Base-by-base conservation (phyloP, 2,113 vertebrate genomes). In the Rhineura floridana region DNA sequence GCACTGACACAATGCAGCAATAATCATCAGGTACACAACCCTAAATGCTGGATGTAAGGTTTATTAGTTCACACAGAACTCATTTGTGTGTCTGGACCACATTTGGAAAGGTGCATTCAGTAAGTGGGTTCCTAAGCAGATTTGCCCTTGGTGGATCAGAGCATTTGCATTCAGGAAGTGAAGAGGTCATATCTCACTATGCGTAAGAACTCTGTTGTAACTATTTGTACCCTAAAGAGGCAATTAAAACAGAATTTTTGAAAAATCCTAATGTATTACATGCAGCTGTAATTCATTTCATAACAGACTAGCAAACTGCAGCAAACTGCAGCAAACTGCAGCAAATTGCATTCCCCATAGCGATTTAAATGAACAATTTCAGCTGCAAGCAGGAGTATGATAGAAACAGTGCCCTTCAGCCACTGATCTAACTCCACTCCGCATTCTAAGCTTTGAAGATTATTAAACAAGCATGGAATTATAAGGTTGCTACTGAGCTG, bases 341-440 rank as follows among this genome's bases (percentile, higher is more conserved):
- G 15, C 39, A 83, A 85, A 36, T 8, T 46, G 25, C 1, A 0
- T 33, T 42, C 84, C 33, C 75, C 25, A 48, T 69, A 28, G 77
- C n/a, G 85, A 13, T 83, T 87, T 83, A 83, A 90, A 90, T 83
- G 80, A 82, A 83, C 80, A 59, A 83, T 86, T 86, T 83, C 89
- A 46, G n/a, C 3, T 69, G 52, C 90, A 90, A 0, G 0, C 25
- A 9, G 85, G 62, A 19, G 4, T 42, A 3, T 70, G 80, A 86
- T 67, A 46, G 62, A 23, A 21, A 44, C n/a, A 46, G 1, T 36
- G 2, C 15, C 67, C n/a, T 87, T 91, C 84, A 62, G 88, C 10
- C 6, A 70, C 9, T 78, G 59, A 73, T 36, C 3, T 1, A 36
- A 80, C 42, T 36, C 30, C 70, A 75, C 23, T 28, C 0, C 11